phyloP scores from a whole-genome alignment of 2,888 invertebrate genomes.

The Acrocyrtus sp. region DNA sequence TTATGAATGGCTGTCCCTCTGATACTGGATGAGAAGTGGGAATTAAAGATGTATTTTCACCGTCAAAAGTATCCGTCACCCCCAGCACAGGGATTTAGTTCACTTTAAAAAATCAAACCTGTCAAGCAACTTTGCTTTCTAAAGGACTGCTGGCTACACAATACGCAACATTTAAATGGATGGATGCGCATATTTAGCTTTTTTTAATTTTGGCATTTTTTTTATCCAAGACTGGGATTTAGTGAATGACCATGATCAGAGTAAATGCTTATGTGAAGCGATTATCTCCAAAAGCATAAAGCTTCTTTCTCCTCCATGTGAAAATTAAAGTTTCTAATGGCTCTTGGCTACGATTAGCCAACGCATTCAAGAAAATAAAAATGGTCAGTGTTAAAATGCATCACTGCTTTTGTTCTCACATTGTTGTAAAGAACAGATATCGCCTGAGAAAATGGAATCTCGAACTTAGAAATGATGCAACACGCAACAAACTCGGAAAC shows the following conservation, averaged over 20 bases:
- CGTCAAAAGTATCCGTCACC: too few species aligned
- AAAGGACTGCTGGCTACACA: slow-evolving; percentile 25
- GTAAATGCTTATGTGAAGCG: slow-evolving; percentile 38
- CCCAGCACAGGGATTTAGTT: neutral
- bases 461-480: too few species aligned
- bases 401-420: too few species aligned
- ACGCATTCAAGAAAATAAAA: neutral
- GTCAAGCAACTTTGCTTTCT: slow-evolving; percentile 28
- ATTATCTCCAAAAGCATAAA: slow-evolving; percentile 28
- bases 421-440: too few species aligned
- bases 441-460: too few species aligned
- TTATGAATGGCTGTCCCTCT: too few species aligned
- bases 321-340: slow-evolving; percentile 34
- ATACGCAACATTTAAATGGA: neutral
- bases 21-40: too few species aligned
- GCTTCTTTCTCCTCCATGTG: slow-evolving; percentile 17
- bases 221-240: slow-evolving; percentile 31
- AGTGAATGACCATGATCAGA: slow-evolving; percentile 27
- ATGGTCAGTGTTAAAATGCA: too few species aligned
- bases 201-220: too few species aligned
- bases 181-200: neutral
- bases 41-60: too few species aligned
- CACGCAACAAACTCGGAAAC: slow-evolving; percentile 7
- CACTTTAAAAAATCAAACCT: slow-evolving; percentile 15
- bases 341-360: slow-evolving; percentile 35